Evolutionary conservation across 2,113 vertebrate genomes (phyloP).

Genomic region (Atrichornis clamosus): DNA sequence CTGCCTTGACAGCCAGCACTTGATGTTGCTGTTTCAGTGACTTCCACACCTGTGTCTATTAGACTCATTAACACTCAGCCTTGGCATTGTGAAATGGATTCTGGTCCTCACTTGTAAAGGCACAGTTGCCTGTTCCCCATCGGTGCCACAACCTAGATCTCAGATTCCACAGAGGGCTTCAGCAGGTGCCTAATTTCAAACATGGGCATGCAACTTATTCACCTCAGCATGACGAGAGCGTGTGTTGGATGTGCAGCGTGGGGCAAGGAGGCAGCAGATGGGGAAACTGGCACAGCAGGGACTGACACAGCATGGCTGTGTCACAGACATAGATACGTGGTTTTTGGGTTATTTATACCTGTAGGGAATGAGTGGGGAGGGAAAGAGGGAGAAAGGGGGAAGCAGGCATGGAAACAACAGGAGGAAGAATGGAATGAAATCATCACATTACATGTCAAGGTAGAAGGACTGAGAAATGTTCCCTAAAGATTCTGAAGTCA

Average conservation of each 20-base stretch:
- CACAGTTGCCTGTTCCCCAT: not conserved
- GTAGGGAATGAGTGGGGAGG: not conserved
- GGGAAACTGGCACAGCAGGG: conserved; percentile 9
- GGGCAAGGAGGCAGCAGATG: not conserved
- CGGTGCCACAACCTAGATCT: not conserved
- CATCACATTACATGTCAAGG: not conserved
- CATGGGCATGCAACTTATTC: not conserved
- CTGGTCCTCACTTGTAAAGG: not conserved
- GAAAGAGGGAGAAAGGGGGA: not conserved
- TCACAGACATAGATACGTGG: not conserved
- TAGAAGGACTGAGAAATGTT: not conserved
- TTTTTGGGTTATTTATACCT: conserved; percentile 24
- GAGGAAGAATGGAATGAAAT: not conserved
- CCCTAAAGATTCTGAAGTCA: not conserved
- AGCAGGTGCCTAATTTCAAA: not conserved
- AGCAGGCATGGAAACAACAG: not conserved
- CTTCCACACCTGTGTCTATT: not conserved
- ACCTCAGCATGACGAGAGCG: not conserved
- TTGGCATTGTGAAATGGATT: not conserved
- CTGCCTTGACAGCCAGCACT: not conserved
- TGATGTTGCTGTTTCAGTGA: not conserved
- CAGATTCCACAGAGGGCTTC: not conserved
- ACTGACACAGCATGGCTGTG: not conserved
- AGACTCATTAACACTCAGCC: not conserved
- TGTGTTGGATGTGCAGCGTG: not conserved